phyloP scores from a whole-genome alignment of 2,888 invertebrate species.

The Capitulum mitella region DNA sequence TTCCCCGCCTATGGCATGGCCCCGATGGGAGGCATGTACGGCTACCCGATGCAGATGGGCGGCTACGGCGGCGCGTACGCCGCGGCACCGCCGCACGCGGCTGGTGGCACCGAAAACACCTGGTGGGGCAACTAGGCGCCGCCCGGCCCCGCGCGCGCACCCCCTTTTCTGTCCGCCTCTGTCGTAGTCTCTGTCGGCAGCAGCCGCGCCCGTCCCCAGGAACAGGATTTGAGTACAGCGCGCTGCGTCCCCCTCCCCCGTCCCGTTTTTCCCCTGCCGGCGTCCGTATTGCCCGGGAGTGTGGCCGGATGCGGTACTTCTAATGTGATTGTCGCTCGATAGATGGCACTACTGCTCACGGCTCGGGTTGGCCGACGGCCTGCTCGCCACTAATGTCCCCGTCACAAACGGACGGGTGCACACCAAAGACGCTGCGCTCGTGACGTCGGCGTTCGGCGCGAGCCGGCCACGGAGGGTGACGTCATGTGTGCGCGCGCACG shows the following conservation, averaged over 20 bases:
- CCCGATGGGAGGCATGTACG: constrained; percentile 27
- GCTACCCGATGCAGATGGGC: constrained; percentile 21
- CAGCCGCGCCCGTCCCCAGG: not conserved
- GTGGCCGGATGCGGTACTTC: not conserved
- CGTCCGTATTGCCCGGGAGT: not conserved
- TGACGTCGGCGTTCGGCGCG: not conserved
- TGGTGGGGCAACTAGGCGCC: constrained; percentile 22
- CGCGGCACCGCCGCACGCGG: constrained; percentile 14
- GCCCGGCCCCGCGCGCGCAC: not conserved
- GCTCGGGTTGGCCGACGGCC: not conserved
- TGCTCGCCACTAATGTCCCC: not conserved
- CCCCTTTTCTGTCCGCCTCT: not conserved
- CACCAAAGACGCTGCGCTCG: not conserved
- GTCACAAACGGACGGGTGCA: not conserved
- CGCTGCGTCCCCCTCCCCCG: not conserved
- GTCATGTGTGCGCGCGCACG: not conserved
- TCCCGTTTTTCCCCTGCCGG: not conserved
- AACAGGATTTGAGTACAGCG: no score
- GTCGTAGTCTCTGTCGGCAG: constrained; percentile 14
- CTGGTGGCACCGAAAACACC: constrained; percentile 11
- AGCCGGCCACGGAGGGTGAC: not conserved
- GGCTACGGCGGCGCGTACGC: constrained; percentile 20
- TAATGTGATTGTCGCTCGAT: not conserved
- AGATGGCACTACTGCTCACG: constrained; percentile 17
- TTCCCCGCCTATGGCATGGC: constrained; percentile 48